Evolutionary conservation across 1,140 invertebrate species (phyloP).

Genomic region (Gonioctena quinquepunctata): DNA sequence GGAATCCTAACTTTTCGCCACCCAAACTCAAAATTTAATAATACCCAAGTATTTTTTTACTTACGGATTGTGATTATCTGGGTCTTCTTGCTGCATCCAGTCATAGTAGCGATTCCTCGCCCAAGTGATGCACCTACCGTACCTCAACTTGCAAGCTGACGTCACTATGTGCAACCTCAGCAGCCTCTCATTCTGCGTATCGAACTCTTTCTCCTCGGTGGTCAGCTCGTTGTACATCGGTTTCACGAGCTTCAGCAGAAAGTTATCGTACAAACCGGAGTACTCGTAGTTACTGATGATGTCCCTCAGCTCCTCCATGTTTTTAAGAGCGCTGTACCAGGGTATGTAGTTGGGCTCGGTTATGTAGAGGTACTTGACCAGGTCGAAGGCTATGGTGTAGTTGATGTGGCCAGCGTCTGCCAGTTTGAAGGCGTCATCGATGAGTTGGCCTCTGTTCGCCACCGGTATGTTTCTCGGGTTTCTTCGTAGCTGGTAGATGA

Average conservation of each 20-base stretch:
- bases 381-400: constrained; percentile 64
- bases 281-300: constrained; percentile 45
- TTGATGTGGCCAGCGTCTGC: constrained; percentile 61
- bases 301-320: constrained; percentile 35
- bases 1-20: no score
- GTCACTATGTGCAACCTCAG: constrained; percentile 39
- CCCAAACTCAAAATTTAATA: no score
- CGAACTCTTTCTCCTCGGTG: constrained; percentile 31
- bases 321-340: constrained; percentile 45
- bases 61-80: constrained; percentile 45
- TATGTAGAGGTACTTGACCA: constrained; percentile 64
- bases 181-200: constrained; percentile 44
- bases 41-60: no score
- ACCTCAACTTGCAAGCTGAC: constrained; percentile 41
- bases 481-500: constrained; percentile 57
- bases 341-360: constrained; percentile 47
- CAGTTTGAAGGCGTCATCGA: constrained; percentile 62
- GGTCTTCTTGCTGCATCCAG: constrained; percentile 43
- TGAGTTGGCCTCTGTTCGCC: constrained; percentile 70
- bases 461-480: constrained; percentile 62
- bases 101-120: constrained; percentile 34
- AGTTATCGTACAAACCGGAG: constrained; percentile 44
- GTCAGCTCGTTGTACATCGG: constrained; percentile 43
- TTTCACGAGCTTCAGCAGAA: constrained; percentile 40
- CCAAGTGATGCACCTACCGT: constrained; percentile 44